Evolutionary conservation across 23 tunicate genomes (phyloP).

Genomic region (Ascidia mentula): DNA sequence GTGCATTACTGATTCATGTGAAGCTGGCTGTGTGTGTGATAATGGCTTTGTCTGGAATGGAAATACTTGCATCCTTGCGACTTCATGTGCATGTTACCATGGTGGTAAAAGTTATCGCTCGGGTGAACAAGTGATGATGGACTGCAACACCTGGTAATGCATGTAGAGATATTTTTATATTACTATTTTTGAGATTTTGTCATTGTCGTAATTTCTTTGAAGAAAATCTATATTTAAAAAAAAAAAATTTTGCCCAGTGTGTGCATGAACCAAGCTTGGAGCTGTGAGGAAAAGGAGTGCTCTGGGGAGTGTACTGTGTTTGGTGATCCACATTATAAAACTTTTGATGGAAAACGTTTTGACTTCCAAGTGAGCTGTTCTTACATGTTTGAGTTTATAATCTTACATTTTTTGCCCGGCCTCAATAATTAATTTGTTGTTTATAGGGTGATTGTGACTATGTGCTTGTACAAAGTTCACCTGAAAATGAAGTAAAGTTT

Average conservation of each 20-base stretch:
- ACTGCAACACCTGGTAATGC: constrained; percentile 18
- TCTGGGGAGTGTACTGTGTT: constrained; percentile 13
- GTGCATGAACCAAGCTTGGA: constrained; percentile 13
- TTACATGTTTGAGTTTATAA: neutral
- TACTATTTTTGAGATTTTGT: too few relatives aligned
- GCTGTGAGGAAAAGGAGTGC: constrained; percentile 10
- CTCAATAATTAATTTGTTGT: neutral
- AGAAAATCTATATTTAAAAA: neutral
- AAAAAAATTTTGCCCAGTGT: neutral
- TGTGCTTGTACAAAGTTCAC: neutral
- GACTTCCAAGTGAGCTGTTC: constrained; percentile 13
- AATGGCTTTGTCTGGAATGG: constrained; percentile 17
- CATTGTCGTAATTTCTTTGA: neutral
- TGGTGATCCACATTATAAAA: constrained; percentile 35
- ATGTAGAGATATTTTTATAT: neutral
- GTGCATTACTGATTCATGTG: constrained; percentile 21
- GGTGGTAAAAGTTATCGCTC: constrained; percentile 14
- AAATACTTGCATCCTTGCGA: constrained; percentile 4
- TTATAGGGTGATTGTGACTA: constrained; percentile 26
- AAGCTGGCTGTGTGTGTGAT: constrained; percentile 25
- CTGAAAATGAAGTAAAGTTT: neutral
- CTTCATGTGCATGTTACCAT: constrained; percentile 23
- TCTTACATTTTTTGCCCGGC: neutral
- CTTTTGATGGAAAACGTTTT: constrained; percentile 11
- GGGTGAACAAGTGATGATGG: neutral